Conservation (phyloP, 2,888 invertebrate genomes). For the Rhodophaea formosa region DNA sequence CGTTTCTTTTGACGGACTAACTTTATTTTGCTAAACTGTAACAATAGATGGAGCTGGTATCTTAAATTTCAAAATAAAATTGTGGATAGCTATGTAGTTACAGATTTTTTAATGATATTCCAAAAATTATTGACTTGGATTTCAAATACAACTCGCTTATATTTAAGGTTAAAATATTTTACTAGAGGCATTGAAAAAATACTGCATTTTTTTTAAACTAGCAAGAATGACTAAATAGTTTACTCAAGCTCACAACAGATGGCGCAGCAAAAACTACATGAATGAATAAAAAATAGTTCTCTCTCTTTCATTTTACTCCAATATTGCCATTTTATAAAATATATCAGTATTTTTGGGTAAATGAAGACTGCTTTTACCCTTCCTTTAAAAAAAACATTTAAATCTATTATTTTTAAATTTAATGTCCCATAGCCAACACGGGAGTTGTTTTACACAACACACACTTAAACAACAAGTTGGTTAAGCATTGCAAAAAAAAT, state of each 20-base stretch:
- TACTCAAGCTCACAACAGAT: not conserved
- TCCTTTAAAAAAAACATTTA: no score
- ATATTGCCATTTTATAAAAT: not conserved
- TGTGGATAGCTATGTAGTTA: not conserved
- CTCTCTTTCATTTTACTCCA: not conserved
- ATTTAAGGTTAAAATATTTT: not conserved
- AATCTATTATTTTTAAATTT: no score
- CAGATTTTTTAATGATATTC: not conserved
- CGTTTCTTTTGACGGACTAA: slow-evolving; percentile 78
- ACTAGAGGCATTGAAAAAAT: not conserved
- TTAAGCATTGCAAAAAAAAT: no score
- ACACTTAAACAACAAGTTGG: no score
- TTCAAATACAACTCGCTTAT: not conserved
- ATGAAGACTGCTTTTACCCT: not conserved
- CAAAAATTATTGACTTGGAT: not conserved
- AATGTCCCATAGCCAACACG: no score
- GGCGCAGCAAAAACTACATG: not conserved
- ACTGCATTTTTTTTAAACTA: not conserved
- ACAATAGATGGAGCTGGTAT: slow-evolving; percentile 11
- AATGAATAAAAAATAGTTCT: slow-evolving; percentile 6
- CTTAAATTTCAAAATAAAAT: not conserved
- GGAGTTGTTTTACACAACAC: no score
- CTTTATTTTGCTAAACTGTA: slow-evolving; percentile 39
- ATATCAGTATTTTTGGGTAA: not conserved
- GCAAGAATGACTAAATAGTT: not conserved